These are phyloP conservation scores for Lapara coniferarum DNA, from an alignment of 2,888 invertebrate species.

Conservation along the genomic window DNA sequence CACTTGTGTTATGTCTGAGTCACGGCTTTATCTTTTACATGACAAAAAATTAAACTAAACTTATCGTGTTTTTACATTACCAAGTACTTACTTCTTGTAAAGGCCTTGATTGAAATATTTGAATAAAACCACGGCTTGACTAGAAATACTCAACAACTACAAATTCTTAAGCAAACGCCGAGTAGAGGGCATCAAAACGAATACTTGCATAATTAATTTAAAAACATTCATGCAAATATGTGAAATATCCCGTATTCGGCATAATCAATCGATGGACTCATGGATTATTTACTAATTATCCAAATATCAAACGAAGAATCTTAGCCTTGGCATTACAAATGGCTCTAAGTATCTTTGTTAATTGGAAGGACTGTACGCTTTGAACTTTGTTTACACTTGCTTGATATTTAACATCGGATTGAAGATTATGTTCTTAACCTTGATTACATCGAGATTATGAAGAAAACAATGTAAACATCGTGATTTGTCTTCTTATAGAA, in stretches of 20 bases:
- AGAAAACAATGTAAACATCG: conserved; percentile 16
- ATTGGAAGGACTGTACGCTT: conserved; percentile 25
- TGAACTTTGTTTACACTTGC: conserved; percentile 22
- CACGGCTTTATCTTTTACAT: background rate
- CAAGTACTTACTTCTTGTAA: background rate
- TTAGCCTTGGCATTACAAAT: conserved; percentile 47
- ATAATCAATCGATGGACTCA: conserved; percentile 31
- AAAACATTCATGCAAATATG: conserved; percentile 19
- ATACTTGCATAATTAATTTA: conserved; percentile 7
- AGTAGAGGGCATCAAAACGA: background rate
- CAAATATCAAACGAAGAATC: conserved; percentile 43
- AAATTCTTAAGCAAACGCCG: background rate
- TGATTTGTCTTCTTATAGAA: background rate
- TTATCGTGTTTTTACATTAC: background rate
- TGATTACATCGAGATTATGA: conserved; percentile 26
- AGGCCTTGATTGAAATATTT: background rate
- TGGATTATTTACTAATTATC: conserved; percentile 39
- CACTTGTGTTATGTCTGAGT: background rate
- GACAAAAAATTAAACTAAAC: background rate
- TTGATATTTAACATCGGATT: conserved; percentile 24
- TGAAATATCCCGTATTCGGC: conserved; percentile 30
- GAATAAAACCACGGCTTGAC: background rate
- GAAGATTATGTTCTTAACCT: conserved; percentile 29
- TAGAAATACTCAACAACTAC: background rate
- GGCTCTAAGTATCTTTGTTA: conserved; percentile 21